A percentile compares a stretch with the other conserved stretches of the same genome.
These are phyloP conservation scores for Leptoteleia sp. DNA, from an alignment of 1,140 invertebrate species.

Conservation along the genomic window DNA sequence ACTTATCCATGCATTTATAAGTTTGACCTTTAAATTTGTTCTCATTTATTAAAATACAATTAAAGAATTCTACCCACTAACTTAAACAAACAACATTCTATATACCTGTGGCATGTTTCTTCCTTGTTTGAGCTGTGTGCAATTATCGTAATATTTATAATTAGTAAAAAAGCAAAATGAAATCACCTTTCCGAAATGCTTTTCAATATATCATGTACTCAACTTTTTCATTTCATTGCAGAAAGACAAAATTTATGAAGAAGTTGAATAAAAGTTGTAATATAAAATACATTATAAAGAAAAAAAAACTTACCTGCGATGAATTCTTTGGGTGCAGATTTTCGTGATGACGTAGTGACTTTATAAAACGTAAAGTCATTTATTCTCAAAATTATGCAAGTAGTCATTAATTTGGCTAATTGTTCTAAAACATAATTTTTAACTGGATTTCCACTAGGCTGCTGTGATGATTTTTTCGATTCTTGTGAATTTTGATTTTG, in stretches of 20 bases:
- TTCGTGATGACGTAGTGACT: conserved; percentile 88
- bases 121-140: conserved; percentile 79
- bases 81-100: conserved; percentile 44
- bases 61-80: conserved; percentile 23
- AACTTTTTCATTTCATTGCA: conserved; percentile 9
- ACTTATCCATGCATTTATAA: conserved; percentile 1
- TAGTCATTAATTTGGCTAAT: conserved; percentile 93
- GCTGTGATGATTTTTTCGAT: conserved; percentile 71
- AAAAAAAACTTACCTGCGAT: conserved; percentile 84
- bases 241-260: neutral
- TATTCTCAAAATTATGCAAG: conserved; percentile 93
- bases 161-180: conserved; percentile 58
- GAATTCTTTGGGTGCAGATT: conserved; percentile 88
- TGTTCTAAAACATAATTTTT: conserved; percentile 87
- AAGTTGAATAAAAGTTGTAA: conserved; percentile 23
- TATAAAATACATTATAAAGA: neutral
- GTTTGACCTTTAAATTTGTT: neutral
- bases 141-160: conserved; percentile 72
- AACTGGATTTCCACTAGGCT: conserved; percentile 81
- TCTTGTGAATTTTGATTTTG: conserved; percentile 66
- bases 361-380: conserved; percentile 93
- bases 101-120: conserved; percentile 79
- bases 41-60: conserved; percentile 2
- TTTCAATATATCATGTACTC: conserved; percentile 5
- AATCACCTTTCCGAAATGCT: neutral